Conservation (phyloP, 1,140 invertebrate genomes). For the Pachyrhynchus sulphureomaculatus region DNA sequence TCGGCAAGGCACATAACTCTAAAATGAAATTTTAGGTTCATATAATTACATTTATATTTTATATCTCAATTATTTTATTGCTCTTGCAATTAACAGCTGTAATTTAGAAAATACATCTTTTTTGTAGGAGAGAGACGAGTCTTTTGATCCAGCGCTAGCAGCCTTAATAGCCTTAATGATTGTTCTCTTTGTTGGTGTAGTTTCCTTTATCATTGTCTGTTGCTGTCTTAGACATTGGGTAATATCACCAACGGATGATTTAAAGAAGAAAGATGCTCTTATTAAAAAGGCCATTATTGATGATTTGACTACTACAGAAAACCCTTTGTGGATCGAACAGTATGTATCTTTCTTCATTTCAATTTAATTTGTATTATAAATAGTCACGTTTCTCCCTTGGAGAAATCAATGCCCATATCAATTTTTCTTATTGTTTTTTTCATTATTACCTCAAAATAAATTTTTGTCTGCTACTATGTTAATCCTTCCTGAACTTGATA, state of each 20-base stretch:
- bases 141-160: slow-evolving; percentile 82
- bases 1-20: too few relatives aligned
- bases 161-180: slow-evolving; percentile 83
- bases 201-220: slow-evolving; percentile 84
- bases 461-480: too few relatives aligned
- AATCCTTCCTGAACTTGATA: too few relatives aligned
- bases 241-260: slow-evolving; percentile 61
- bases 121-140: slow-evolving; percentile 62
- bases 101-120: background rate
- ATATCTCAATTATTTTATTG: too few relatives aligned
- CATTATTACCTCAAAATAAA: too few relatives aligned
- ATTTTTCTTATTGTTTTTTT: too few relatives aligned
- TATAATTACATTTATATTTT: too few relatives aligned
- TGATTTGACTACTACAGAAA: slow-evolving; percentile 85
- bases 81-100: too few relatives aligned
- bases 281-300: slow-evolving; percentile 81
- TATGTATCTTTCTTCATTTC: slow-evolving; percentile 52
- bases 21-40: too few relatives aligned
- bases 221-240: slow-evolving; percentile 86
- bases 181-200: slow-evolving; percentile 81
- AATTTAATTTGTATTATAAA: background rate
- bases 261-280: slow-evolving; percentile 75
- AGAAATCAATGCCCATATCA: too few relatives aligned
- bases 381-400: too few relatives aligned
- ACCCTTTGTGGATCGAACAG: slow-evolving; percentile 92